Evolutionary conservation across 2,888 invertebrate genomes (phyloP), one percentile per base, ranked within the genome.

Genomic region (Syrphus vitripennis): DNA sequence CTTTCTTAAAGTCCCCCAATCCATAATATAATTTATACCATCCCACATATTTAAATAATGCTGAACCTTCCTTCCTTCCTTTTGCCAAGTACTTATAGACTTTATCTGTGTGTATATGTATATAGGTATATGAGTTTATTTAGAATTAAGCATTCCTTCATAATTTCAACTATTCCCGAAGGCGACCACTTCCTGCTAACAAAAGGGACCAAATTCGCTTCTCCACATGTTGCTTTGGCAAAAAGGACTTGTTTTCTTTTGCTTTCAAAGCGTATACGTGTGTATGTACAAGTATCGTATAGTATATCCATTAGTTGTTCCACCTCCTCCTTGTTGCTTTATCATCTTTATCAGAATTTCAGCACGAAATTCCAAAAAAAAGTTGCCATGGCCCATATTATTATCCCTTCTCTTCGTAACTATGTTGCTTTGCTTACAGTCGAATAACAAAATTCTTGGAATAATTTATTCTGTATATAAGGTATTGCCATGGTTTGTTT

Each of bases 201-300:
- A 78, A 55, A 71, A 16, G 14, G 71, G 45, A 40, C 26, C 19
- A 19, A 72, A 79, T 29, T 57, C 37, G 34, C 45, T 48, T 16
- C 37, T 40, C 55, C 55, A 79, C 79, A 72, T 79, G 79, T 79
- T 79, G 79, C 79, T 72, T 24, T 57, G 45, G 55, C 65, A 55
- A 63, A 53, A 45, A 45, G 63, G 37, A 24, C 63, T 42, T 65
- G 19, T 42, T 65, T 55, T 55, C 48, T 6, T 61, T 26, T 9
- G n/a, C 26, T 29, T 12, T 4, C 2, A 16, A 21, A 3, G 45
- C 4, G 9, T 34, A 6, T 34, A 55, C 4, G 31, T 57, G 2
- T 19, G 14, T 7, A 9, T 37, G 9, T 50, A 9, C 1, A 14
- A 1, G 3, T 12, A 9, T 53, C 14, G 37, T 29, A 16, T 4